Evolutionary conservation across 2,797 vertebrate genomes (phyloP), one percentile per base, ranked within the genome.

Genomic region (Lepus oiostolus): DNA sequence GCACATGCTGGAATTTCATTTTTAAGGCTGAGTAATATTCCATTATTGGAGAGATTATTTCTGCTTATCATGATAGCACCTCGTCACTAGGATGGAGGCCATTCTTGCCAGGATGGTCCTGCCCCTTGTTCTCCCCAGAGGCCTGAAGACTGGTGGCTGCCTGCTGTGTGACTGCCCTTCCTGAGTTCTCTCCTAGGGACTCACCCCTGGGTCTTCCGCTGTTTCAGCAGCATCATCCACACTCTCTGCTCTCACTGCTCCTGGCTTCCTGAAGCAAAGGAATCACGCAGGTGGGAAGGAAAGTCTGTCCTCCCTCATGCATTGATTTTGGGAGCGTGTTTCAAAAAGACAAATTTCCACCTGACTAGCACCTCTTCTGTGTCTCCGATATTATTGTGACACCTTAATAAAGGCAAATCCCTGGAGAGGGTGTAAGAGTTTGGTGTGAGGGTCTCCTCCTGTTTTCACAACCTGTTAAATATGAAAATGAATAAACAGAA

Each of bases 141-240:
- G 21, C 7, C 4, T 4, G 22, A 19, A 50, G 28, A 5, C 10
- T 13, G 13, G 26, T 5, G 8, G 32, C 19, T 42, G 26, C 47
- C 4, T 6, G 26, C 38, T n/a, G 13, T 2, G 4, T n/a, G 7
- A 3, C 12, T n/a, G 32, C 11, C 12, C 10, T 14, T 17, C 22
- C 7, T 2, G 5, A 38, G 35, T 10, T 11, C n/a, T 65, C 42
- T 17, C 35, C 9, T 2, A 4, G 2, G 42, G 14, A 30, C 9
- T 4, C 14, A 30, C 1, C 14, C 28, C 12, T 3, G 14, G 3
- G 5, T 14, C 79, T 35, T 16, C 58, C 12, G 50, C 32, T 28
- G 13, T 3, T 24, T 32, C 38, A 5, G 19, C 2, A 19, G 13
- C 26, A 47, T 1, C 7, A 10, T 42, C 32, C 2, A 2, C 2